phyloP scores from a whole-genome alignment of 2,113 vertebrate species.

The Syngnathus scovelli region DNA sequence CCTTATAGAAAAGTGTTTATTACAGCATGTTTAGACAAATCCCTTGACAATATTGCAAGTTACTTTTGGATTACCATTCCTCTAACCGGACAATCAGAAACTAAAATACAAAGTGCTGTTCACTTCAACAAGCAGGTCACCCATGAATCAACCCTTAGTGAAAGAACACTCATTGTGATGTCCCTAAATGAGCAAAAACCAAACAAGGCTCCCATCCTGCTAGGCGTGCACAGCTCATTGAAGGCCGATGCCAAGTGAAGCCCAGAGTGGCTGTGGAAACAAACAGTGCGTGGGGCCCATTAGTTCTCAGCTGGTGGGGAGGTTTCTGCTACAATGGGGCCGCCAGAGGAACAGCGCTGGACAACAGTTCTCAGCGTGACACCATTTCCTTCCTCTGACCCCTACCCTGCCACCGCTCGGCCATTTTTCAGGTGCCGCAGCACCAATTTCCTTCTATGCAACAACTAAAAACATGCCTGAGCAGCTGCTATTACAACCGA shows the following conservation, averaged over 20 bases:
- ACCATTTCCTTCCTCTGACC: slow-evolving; percentile 71
- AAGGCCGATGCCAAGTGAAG: slow-evolving; percentile 7
- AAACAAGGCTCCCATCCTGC: background rate
- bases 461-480: slow-evolving; percentile 11
- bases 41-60: background rate
- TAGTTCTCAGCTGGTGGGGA: slow-evolving; percentile 55
- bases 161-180: slow-evolving; percentile 1
- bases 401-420: slow-evolving; percentile 29
- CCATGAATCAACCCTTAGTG: background rate
- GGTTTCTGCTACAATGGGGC: slow-evolving; percentile 59
- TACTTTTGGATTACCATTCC: background rate
- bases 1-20: no score
- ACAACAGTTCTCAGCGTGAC: slow-evolving; percentile 65
- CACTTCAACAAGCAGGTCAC: background rate
- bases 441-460: slow-evolving; percentile 43
- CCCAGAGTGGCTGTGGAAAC: slow-evolving; percentile 29
- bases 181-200: slow-evolving; percentile 8
- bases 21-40: no score
- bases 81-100: background rate
- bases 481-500: slow-evolving; percentile 1
- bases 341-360: slow-evolving; percentile 59
- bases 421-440: slow-evolving; percentile 62
- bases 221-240: background rate
- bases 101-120: background rate
- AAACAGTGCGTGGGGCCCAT: slow-evolving; percentile 50